These are phyloP conservation scores for Cnemophilus loriae DNA, from an alignment of 2,113 vertebrate genomes.

Conservation along the genomic window DNA sequence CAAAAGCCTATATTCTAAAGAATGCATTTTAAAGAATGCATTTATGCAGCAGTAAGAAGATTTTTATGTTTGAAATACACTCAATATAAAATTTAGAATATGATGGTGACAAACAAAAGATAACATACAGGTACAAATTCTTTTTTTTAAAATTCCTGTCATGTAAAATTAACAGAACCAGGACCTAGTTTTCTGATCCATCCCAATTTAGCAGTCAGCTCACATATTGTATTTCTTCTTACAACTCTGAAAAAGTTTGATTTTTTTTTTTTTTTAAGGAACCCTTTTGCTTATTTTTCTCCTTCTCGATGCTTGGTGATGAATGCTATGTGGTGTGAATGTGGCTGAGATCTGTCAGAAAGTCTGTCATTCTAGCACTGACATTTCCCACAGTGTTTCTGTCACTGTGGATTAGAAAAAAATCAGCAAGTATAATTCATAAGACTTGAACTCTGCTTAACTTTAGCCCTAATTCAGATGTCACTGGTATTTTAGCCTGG, in stretches of 20 bases:
- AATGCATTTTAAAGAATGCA: not conserved
- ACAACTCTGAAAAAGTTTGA: not conserved
- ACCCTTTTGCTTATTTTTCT: not conserved
- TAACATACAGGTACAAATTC: not conserved
- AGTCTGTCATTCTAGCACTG: not conserved
- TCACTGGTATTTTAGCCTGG: not conserved
- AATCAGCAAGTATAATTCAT: not conserved
- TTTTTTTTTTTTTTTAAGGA: not conserved
- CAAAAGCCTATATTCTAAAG: not conserved
- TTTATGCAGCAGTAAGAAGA: not conserved
- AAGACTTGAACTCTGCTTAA: not conserved
- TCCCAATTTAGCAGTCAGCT: not conserved
- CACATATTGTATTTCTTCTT: not conserved
- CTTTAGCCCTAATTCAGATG: not conserved
- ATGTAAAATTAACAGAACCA: not conserved
- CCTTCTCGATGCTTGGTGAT: not conserved
- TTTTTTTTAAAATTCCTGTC: fast-evolving
- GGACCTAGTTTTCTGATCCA: not conserved
- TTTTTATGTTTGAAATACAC: not conserved
- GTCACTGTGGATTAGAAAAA: not conserved
- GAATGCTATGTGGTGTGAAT: not conserved
- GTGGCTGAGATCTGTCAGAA: not conserved
- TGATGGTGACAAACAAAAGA: not conserved
- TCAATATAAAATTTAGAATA: not conserved
- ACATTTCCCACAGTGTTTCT: not conserved